Percentiles rank a stretch among this genome's conserved stretches.
These are phyloP conservation scores for Allobates femoralis DNA, from an alignment of 2,797 vertebrate species.

Conservation along the genomic window DNA sequence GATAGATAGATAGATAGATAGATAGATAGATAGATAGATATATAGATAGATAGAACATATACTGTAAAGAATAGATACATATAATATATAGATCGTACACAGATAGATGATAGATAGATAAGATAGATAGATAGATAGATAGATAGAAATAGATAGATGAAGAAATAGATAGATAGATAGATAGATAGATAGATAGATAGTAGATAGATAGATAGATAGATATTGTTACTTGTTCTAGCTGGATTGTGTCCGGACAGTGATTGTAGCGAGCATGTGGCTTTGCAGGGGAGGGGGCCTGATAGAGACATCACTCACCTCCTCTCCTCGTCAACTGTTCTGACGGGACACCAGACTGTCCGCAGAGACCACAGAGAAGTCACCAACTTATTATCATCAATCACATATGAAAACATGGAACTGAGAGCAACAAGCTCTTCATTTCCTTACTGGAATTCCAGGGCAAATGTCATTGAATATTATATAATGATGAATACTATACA, in stretches of 20 bases:
- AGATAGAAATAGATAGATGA: not conserved
- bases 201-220: not conserved
- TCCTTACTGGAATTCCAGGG: not conserved
- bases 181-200: not conserved
- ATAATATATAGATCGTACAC: not conserved
- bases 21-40: not conserved
- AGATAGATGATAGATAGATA: not conserved
- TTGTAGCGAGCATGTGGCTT: not conserved
- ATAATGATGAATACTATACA: not conserved
- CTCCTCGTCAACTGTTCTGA: not conserved
- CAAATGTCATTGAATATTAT: not conserved
- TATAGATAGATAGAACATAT: not conserved
- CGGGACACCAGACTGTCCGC: not conserved
- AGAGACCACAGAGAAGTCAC: slow-evolving; percentile 16
- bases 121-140: too few species aligned
- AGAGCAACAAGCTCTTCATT: not conserved
- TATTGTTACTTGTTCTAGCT: too few species aligned
- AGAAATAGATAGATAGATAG: not conserved
- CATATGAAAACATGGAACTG: not conserved
- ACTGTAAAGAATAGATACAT: not conserved
- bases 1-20: slow-evolving; percentile 4
- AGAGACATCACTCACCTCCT: slow-evolving; percentile 25
- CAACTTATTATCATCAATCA: slow-evolving; percentile 25
- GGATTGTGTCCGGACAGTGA: not conserved
- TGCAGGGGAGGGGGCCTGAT: not conserved